Evolutionary conservation across 1,140 invertebrate species (phyloP).

Genomic region (Drosophila virilis): DNA sequence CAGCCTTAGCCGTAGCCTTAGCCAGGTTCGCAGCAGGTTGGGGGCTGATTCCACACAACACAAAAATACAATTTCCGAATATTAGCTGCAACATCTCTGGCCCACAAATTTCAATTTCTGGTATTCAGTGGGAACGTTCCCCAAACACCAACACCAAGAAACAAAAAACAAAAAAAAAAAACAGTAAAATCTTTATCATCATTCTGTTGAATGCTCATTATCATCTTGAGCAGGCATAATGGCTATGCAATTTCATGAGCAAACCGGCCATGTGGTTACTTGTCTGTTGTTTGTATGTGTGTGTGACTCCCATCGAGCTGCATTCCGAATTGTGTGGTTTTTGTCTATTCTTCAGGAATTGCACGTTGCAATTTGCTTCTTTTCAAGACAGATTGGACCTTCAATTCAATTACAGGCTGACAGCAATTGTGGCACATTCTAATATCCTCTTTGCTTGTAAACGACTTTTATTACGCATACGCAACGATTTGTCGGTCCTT

Average conservation of each 20-base stretch:
- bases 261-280: constrained; percentile 33
- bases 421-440: neutral
- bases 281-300: constrained; percentile 6
- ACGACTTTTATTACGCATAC: constrained; percentile 36
- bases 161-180: constrained; percentile 6
- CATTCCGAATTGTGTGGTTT: constrained; percentile 34
- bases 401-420: constrained; percentile 16
- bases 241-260: constrained; percentile 35
- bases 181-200: constrained; percentile 41
- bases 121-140: constrained; percentile 1
- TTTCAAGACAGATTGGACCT: constrained; percentile 24
- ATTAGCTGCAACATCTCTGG: constrained; percentile 28
- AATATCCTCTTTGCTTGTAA: neutral
- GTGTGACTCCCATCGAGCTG: constrained; percentile 4
- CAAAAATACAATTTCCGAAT: constrained; percentile 43
- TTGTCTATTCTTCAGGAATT: constrained; percentile 23
- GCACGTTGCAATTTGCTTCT: constrained; percentile 29
- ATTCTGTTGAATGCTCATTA: constrained; percentile 23
- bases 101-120: constrained; percentile 39
- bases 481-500: constrained; percentile 29
- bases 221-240: constrained; percentile 35
- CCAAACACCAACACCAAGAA: neutral
- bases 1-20: neutral
- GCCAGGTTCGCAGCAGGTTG: neutral
- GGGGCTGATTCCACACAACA: neutral